Percentiles rank a stretch among this genome's conserved stretches.
phyloP scores from a whole-genome alignment of 2,113 vertebrate species.

The Prunella fulvescens region DNA sequence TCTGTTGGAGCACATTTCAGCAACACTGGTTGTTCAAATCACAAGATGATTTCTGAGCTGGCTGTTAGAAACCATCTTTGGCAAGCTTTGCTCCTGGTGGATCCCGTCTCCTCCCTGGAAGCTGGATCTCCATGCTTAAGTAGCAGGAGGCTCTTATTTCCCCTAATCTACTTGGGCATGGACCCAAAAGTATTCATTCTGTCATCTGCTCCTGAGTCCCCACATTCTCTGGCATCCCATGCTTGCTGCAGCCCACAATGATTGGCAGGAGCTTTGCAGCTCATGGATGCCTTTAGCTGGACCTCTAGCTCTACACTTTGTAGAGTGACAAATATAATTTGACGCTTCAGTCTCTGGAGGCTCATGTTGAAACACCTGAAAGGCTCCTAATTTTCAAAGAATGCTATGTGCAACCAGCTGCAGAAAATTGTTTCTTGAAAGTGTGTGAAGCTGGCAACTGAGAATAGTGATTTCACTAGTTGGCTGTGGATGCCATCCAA shows the following conservation, averaged over 20 bases:
- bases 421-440: constrained; percentile 8
- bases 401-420: neutral
- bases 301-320: neutral
- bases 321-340: neutral
- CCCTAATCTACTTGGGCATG: neutral
- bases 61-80: constrained; percentile 16
- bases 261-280: neutral
- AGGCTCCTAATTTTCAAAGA: neutral
- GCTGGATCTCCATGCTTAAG: neutral
- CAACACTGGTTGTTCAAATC: constrained; percentile 18
- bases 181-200: neutral
- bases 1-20: constrained; percentile 17
- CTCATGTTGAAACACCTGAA: constrained; percentile 6
- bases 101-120: constrained; percentile 10
- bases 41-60: constrained; percentile 24
- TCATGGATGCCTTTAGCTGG: neutral
- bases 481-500: neutral
- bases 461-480: neutral
- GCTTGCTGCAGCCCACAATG: neutral
- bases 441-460: neutral
- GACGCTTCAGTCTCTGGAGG: neutral
- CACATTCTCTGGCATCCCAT: neutral
- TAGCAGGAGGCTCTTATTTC: constrained; percentile 29
- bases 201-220: fast-evolving
- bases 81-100: neutral